A percentile compares a stretch with the other conserved stretches of the same genome.
Evolutionary conservation across 2,113 vertebrate species (phyloP).

Genomic region (Hucho hucho): DNA sequence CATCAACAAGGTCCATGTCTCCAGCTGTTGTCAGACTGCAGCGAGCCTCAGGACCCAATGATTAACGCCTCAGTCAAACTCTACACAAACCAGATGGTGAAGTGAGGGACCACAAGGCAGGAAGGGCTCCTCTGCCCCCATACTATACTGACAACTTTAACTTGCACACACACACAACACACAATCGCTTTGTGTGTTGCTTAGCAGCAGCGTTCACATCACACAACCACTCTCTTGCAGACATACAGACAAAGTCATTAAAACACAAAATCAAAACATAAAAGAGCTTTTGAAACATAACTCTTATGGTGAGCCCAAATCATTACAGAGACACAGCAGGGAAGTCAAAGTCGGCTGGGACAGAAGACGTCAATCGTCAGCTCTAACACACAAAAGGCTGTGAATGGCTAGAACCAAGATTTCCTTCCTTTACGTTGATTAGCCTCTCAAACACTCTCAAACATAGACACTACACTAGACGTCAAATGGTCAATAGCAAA

Average conservation of each 20-base stretch:
- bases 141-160: constrained; percentile 4
- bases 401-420: constrained; percentile 32
- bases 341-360: constrained; percentile 11
- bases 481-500: not conserved
- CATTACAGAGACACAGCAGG: not conserved
- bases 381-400: constrained; percentile 13
- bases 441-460: constrained; percentile 10
- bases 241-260: constrained; percentile 6
- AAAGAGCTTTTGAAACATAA: not conserved
- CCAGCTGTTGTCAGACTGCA: constrained; percentile 55
- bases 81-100: constrained; percentile 61
- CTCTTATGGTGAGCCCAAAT: not conserved
- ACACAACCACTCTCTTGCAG: not conserved
- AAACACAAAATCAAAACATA: constrained; percentile 7
- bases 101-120: constrained; percentile 34
- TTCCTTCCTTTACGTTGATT: constrained; percentile 39
- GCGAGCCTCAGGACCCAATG: constrained; percentile 34
- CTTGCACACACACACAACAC: constrained; percentile 15
- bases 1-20: constrained; percentile 46
- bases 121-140: not conserved
- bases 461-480: not conserved
- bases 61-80: constrained; percentile 54
- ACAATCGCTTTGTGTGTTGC: not conserved
- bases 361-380: constrained; percentile 44
- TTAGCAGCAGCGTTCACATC: not conserved